Conservation (phyloP, 1,140 invertebrate genomes). For the Bombus confusus region DNA sequence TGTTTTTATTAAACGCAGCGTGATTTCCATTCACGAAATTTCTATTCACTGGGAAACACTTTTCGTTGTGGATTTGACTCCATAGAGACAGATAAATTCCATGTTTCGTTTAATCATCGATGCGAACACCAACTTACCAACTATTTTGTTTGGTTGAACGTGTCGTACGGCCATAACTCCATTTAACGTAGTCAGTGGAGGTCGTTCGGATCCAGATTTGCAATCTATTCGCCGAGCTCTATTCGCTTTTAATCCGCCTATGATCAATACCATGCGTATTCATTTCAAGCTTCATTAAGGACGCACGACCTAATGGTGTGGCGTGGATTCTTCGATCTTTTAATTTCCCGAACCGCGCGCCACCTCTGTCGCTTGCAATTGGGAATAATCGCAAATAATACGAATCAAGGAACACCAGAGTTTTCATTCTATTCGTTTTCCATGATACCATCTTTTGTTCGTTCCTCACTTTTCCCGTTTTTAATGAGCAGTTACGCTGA, state of each 20-base stretch:
- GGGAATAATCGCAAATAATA: conserved; percentile 24
- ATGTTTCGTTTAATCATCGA: conserved; percentile 1
- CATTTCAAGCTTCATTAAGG: conserved; percentile 44
- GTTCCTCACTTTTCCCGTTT: background rate
- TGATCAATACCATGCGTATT: conserved; percentile 45
- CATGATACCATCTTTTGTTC: background rate
- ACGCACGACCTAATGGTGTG: background rate
- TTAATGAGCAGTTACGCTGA: too few relatives aligned
- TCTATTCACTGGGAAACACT: background rate
- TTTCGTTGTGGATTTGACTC: too few relatives aligned
- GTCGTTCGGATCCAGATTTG: conserved; percentile 7
- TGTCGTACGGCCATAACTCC: background rate
- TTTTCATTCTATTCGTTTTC: background rate
- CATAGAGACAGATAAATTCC: background rate
- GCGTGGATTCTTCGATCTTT: conserved; percentile 20
- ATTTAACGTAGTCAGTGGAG: conserved; percentile 4
- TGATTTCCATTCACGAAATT: background rate
- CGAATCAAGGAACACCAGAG: background rate
- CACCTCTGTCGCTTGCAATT: background rate
- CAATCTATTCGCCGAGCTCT: conserved; percentile 23
- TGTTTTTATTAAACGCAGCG: background rate
- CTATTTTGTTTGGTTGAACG: background rate
- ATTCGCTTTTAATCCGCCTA: conserved; percentile 9
- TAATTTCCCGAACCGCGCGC: background rate
- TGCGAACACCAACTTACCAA: conserved; percentile 22